These are phyloP conservation scores for Formicarius rufipectus DNA, from an alignment of 2,113 vertebrate genomes.

Conservation along the genomic window DNA sequence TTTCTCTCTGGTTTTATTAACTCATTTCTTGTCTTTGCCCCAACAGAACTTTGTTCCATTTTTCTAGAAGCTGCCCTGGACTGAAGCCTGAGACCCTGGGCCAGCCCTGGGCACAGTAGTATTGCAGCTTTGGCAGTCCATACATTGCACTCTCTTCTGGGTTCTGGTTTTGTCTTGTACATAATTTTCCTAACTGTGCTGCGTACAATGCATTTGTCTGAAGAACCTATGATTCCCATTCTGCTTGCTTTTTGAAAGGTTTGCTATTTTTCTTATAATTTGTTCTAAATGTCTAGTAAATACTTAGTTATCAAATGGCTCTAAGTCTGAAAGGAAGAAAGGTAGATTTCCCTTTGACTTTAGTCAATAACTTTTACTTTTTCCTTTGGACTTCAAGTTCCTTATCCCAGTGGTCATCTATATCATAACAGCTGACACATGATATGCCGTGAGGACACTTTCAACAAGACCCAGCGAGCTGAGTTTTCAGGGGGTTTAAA, in stretches of 20 bases:
- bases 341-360: background rate
- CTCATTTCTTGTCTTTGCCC: background rate
- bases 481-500: background rate
- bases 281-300: background rate
- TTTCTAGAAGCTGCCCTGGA: background rate
- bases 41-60: background rate
- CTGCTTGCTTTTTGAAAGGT: background rate
- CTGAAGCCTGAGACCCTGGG: background rate
- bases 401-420: background rate
- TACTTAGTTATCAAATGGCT: background rate
- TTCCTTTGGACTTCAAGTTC: background rate
- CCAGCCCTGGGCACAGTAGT: background rate
- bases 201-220: background rate
- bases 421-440: background rate
- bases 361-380: background rate
- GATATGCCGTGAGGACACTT: background rate
- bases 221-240: background rate
- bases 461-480: background rate
- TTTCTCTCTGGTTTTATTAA: background rate
- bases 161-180: background rate
- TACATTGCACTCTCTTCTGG: accelerated
- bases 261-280: background rate
- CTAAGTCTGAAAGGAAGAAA: background rate
- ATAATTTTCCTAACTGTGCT: background rate
- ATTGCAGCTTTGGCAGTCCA: background rate